Evolutionary conservation across 2,888 invertebrate genomes (phyloP), one percentile per base, ranked within the genome.

Genomic region (Tubulanus polymorphus): DNA sequence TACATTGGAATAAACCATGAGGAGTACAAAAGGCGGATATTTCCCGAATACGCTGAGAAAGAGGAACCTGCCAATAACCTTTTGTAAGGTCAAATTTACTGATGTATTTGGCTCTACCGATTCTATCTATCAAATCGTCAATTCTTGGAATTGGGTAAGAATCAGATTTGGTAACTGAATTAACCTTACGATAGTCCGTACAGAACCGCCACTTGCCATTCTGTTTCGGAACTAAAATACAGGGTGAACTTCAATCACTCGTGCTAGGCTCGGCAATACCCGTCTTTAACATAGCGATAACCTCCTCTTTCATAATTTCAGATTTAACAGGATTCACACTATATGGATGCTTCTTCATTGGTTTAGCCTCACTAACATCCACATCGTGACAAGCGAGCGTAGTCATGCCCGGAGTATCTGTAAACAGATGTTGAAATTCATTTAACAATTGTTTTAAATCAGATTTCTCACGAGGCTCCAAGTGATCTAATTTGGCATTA

Each of bases 201-300:
- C 63, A 64, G 25, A 67, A 46, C 26, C 64, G 12, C 35, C 45
- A 61, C 18, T 50, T 55, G 27, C 41, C 41, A 15, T 41, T 23
- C 15, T 41, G 18, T 15, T 41, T 41, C 5, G 41, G 41, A 15
- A 41, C 15, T 8, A 41, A 15, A 8, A 51, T 53, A 55, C 60
- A 61, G n/a, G 62, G 66, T 10, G 64, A 64, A 45, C 65, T 63
- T 60, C 61, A 67, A 3, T 57, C 50, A 54, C 62, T 60, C 1
- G 57, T 10, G 47, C 61, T 61, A 15, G 60, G 60, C 49, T 66
- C 65, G 48, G 63, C 63, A n/a, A 66, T 59, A 37, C 62, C 59
- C 59, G 63, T 61, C 6, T 66, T 61, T 8, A 65, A 37, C 54
- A 68, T 55, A 48, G 62, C 62, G n/a, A 58, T 6, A 1, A 63